Evolutionary conservation across 2,797 vertebrate species (phyloP), one percentile per base, ranked within the genome.

Genomic region (Ctenosaura bakeri): DNA sequence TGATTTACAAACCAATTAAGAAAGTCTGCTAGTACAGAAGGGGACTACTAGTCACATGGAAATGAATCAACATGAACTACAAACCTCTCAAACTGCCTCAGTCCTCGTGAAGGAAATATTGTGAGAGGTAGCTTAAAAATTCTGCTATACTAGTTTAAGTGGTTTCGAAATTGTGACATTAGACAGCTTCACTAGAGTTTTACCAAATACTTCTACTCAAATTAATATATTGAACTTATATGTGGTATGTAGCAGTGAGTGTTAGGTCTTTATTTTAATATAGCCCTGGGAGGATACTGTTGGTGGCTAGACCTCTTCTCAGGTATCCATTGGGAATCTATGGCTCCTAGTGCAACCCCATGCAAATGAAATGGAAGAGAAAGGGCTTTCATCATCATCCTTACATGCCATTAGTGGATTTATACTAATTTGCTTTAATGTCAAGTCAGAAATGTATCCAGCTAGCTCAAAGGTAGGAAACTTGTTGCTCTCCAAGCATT

Each of bases 1-100:
- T 87, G 78, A 90, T 90, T 87, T 82, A 83, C 56, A 87, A 86
- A 87, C 78, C 84, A 86, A 26, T 83, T 86, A 86, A 90, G 42
- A 35, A 59, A 64, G 73, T 24, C 29, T 76, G 62, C 29, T 62
- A 46, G 38, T 59, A 22, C 50, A 46, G 54, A 50, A 54, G 42
- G n/a, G n/a, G 46, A 9, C n/a, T 18, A 54, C 22, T n/a, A 35
- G 35, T 56, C 9, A 29, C 46, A 78, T 13, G n/a, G 82, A 84
- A 89, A 14, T 89, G 79, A 78, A 85, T 79, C n/a, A 89, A 62
- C 74, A 69, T 24, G 46, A 89, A 77, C 18, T 29, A 66, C 46
- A 78, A 85, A 69, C 82, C 42, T 77, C 56, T 66, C 73, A 89
- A 29, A 64, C 22, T 35, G 8, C 13, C 38, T 84, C 35, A 64